These are phyloP conservation scores for Hyles vespertilio DNA, from an alignment of 1,140 invertebrate species.

Conservation along the genomic window DNA sequence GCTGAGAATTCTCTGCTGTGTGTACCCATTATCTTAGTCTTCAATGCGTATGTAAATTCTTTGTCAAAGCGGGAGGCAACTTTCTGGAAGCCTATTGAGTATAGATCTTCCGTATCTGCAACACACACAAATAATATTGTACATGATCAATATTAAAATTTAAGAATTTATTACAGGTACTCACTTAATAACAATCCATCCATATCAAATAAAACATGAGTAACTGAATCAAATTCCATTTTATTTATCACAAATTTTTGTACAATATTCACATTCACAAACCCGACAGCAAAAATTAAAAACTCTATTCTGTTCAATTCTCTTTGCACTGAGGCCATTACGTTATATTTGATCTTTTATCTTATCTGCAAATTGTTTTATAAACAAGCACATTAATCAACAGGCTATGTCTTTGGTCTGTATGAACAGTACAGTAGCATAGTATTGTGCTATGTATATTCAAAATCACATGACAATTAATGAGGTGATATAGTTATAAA, in stretches of 20 bases:
- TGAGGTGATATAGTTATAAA: too few species aligned
- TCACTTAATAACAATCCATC: conserved; percentile 68
- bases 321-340: too few species aligned
- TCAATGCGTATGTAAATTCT: conserved; percentile 85
- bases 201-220: conserved; percentile 73
- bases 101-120: conserved; percentile 89
- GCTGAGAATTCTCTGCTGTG: conserved; percentile 79
- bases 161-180: conserved; percentile 16
- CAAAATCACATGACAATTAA: too few species aligned
- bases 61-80: conserved; percentile 83
- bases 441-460: too few species aligned
- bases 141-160: conserved; percentile 9
- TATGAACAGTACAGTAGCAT: too few species aligned
- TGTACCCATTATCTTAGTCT: conserved; percentile 86
- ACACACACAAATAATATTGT: conserved; percentile 14
- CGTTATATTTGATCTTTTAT: too few species aligned
- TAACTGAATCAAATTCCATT: conserved; percentile 55
- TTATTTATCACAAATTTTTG: conserved; percentile 11
- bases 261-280: too few species aligned
- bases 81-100: conserved; percentile 83
- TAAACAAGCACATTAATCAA: too few species aligned
- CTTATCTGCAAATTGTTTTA: too few species aligned
- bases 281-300: too few species aligned
- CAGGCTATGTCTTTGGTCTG: too few species aligned
- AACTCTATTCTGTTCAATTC: too few species aligned